A percentile compares a stretch with the other conserved stretches of the same genome.
Evolutionary conservation across 2,797 vertebrate species (phyloP).

Genomic region (Tragopan temminckii): DNA sequence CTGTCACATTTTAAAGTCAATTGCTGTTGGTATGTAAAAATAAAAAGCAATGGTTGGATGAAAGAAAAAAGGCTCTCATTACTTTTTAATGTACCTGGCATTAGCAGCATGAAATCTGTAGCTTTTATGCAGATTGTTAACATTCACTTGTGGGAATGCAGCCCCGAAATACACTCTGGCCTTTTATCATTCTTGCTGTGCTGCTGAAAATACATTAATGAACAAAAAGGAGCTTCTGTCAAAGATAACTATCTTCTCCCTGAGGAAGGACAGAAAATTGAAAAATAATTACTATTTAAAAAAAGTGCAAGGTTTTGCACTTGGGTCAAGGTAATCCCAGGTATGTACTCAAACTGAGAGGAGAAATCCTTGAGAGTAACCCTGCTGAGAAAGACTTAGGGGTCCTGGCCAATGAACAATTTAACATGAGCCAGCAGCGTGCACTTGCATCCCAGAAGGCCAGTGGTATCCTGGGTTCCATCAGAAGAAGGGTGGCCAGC

Average conservation of each 20-base stretch:
- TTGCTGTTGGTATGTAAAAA: conserved; percentile 28
- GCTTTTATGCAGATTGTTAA: background rate
- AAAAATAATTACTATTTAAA: background rate
- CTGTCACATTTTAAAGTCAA: background rate
- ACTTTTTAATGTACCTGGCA: background rate
- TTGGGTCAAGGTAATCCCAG: too few relatives aligned
- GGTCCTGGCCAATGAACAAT: too few relatives aligned
- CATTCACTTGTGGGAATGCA: background rate
- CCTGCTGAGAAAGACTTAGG: too few relatives aligned
- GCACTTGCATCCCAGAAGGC: too few relatives aligned
- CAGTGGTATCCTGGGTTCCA: too few relatives aligned
- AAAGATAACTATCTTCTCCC: background rate
- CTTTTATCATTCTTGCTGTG: background rate
- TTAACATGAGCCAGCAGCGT: too few relatives aligned
- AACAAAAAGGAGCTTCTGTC: background rate
- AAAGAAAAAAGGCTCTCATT: conserved; percentile 32
- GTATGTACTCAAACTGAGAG: too few relatives aligned
- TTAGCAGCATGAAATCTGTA: background rate
- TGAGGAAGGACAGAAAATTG: background rate
- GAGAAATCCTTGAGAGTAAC: too few relatives aligned
- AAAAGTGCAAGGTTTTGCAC: too few relatives aligned
- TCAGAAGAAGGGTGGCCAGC: too few relatives aligned
- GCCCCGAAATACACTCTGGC: background rate
- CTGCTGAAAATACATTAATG: background rate
- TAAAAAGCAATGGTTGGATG: conserved; percentile 63